Percentiles rank a stretch among this genome's conserved stretches.
These are phyloP conservation scores for Chrysomela aeneicollis DNA, from an alignment of 2,888 invertebrate species.

Conservation along the genomic window DNA sequence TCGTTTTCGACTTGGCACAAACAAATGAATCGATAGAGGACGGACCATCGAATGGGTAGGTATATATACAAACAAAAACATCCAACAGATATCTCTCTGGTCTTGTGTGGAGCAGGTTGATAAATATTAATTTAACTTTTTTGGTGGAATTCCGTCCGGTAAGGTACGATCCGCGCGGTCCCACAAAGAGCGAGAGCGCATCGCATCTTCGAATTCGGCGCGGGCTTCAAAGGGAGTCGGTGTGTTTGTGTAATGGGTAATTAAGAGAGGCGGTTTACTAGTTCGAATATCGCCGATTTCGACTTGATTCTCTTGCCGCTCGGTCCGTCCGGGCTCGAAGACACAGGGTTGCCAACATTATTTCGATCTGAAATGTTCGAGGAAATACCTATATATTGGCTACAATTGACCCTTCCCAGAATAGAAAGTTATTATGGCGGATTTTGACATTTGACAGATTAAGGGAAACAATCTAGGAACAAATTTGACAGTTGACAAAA, in stretches of 20 bases:
- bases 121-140: conserved; percentile 18
- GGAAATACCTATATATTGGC: neutral
- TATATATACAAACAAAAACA: conserved; percentile 11
- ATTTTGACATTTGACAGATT: no score
- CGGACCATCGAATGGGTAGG: no score
- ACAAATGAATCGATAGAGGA: no score
- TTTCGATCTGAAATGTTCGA: neutral
- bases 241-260: conserved; percentile 51
- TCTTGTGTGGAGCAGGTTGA: conserved; percentile 5
- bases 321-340: neutral
- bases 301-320: conserved; percentile 1
- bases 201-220: conserved; percentile 41
- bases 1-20: conserved; percentile 6
- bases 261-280: conserved; percentile 51
- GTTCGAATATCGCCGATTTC: conserved; percentile 37
- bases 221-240: conserved; percentile 49
- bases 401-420: no score
- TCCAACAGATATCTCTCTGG: neutral
- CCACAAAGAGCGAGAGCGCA: conserved; percentile 29
- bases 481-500: no score
- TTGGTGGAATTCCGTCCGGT: conserved; percentile 22
- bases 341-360: neutral
- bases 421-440: no score
- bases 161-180: conserved; percentile 16
- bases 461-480: no score